phyloP scores from a whole-genome alignment of 2,113 vertebrate species.

The Calyptommatus sinebrachiatus region DNA sequence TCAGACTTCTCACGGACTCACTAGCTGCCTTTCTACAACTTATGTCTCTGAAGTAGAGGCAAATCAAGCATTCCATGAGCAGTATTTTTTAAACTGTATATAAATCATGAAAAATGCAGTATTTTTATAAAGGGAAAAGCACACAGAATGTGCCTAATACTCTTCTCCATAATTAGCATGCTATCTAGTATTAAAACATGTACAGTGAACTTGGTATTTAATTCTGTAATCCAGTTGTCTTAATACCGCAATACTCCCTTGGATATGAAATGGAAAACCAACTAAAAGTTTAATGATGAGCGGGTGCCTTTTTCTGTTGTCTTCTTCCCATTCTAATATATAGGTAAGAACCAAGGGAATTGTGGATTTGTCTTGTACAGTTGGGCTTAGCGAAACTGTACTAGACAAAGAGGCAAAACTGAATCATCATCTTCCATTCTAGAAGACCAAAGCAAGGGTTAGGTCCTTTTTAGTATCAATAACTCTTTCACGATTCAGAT shows the following conservation, averaged over 20 bases:
- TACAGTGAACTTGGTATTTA: neutral
- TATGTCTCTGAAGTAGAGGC: neutral
- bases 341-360: neutral
- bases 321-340: neutral
- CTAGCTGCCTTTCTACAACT: neutral
- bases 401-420: too few relatives aligned
- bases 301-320: neutral
- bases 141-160: neutral
- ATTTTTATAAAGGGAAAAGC: neutral
- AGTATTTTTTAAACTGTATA: neutral
- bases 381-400: neutral
- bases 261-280: neutral
- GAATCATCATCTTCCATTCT: too few relatives aligned
- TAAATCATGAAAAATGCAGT: conserved; percentile 10
- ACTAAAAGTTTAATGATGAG: neutral
- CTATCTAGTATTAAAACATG: neutral
- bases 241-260: conserved; percentile 8
- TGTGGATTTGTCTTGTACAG: neutral
- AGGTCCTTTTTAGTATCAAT: too few relatives aligned
- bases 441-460: too few relatives aligned
- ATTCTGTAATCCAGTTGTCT: neutral
- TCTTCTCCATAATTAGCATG: neutral
- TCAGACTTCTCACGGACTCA: fast-evolving
- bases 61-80: neutral
- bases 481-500: too few relatives aligned